phyloP scores from a whole-genome alignment of 2,113 vertebrate species.

The Caloenas nicobarica region DNA sequence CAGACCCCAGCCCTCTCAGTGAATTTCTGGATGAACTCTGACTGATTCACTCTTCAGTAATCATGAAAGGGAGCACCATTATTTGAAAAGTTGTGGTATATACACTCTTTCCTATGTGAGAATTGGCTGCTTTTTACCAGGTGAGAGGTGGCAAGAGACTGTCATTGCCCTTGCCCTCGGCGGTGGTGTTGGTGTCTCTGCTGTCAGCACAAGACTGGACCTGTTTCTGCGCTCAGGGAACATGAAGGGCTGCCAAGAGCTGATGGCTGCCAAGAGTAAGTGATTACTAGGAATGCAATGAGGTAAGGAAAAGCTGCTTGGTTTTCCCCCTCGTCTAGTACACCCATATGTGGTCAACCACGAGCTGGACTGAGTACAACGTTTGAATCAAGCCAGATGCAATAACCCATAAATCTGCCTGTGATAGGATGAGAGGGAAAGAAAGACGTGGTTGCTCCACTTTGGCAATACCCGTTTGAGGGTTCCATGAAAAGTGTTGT shows the following conservation, averaged over 20 bases:
- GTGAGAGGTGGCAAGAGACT: not conserved
- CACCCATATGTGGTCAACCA: slow-evolving; percentile 17
- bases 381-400: slow-evolving; percentile 29
- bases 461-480: not conserved
- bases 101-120: not conserved
- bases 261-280: not conserved
- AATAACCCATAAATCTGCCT: slow-evolving; percentile 12
- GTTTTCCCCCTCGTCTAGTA: slow-evolving; percentile 7
- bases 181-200: not conserved
- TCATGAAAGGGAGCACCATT: not conserved
- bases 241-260: not conserved
- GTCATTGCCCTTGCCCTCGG: not conserved
- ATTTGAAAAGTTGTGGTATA: not conserved
- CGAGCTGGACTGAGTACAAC: not conserved
- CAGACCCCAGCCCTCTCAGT: not conserved
- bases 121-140: not conserved
- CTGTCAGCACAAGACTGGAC: not conserved
- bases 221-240: not conserved
- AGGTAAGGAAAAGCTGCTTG: slow-evolving; percentile 39
- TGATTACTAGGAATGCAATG: slow-evolving; percentile 16
- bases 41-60: not conserved
- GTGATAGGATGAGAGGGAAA: not conserved
- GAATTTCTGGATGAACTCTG: not conserved
- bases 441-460: not conserved
- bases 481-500: not conserved